phyloP scores from a whole-genome alignment of 2,888 invertebrate species.

The Digitonthophagus gazella region DNA sequence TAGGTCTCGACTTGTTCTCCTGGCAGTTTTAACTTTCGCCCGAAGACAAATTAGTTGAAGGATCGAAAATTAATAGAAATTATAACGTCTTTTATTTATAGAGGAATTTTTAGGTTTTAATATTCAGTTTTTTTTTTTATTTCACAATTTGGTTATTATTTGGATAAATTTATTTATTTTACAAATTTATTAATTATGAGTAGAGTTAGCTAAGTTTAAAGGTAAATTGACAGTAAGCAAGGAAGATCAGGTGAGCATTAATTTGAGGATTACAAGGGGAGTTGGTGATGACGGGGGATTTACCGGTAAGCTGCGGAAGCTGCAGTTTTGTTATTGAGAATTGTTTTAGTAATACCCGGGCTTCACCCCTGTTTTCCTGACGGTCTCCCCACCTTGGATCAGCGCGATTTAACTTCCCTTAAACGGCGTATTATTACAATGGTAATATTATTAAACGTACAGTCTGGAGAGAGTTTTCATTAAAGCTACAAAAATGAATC shows the following conservation, averaged over 20 bases:
- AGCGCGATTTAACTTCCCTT: neutral
- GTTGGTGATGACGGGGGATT: slow-evolving; percentile 26
- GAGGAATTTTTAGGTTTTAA: no score
- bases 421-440: neutral
- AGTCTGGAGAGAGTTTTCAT: neutral
- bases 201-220: neutral
- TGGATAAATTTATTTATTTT: no score
- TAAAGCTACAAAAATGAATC: no score
- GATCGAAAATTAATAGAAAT: no score
- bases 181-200: no score
- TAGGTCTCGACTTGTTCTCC: neutral
- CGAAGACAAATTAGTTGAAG: no score
- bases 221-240: neutral
- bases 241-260: slow-evolving; percentile 30
- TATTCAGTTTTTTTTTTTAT: no score
- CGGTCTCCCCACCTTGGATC: neutral
- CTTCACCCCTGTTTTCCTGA: slow-evolving; percentile 16
- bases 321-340: slow-evolving; percentile 32
- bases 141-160: no score
- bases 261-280: slow-evolving; percentile 30
- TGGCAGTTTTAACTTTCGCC: neutral
- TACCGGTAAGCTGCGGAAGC: slow-evolving; percentile 29
- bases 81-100: no score
- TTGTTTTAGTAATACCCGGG: slow-evolving; percentile 32
- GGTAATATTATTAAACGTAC: neutral